Conservation (phyloP, 2,797 vertebrate species). For the Pangasius krempfi region DNA sequence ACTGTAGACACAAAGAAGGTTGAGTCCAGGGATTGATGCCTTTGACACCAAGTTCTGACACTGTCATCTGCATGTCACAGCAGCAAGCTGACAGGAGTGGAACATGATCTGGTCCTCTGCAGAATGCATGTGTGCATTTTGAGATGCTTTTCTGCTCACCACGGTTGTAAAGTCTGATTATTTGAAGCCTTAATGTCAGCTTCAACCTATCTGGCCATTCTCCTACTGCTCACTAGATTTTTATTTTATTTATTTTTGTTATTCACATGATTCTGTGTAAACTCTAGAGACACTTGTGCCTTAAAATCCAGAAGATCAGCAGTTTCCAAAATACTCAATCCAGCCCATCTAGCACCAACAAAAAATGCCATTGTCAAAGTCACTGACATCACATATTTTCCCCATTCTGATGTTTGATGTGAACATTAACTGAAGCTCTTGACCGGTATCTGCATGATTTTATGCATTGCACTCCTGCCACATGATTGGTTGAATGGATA, state of each 20-base stretch:
- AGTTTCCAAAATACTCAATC: neutral
- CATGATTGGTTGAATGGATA: neutral
- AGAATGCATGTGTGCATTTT: neutral
- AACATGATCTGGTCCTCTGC: neutral
- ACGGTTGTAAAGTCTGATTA: neutral
- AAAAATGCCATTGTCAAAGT: neutral
- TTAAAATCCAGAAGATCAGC: too few species aligned
- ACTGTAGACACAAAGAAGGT: neutral
- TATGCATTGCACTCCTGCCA: neutral
- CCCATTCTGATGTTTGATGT: neutral
- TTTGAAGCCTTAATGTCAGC: neutral
- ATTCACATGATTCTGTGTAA: too few species aligned
- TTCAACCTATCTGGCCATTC: neutral
- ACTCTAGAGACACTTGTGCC: too few species aligned
- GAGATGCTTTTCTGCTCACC: neutral
- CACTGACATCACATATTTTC: neutral
- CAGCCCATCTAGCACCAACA: neutral
- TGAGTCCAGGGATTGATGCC: neutral
- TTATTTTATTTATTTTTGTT: too few species aligned
- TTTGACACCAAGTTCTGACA: neutral
- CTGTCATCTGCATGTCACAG: neutral
- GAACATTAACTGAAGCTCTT: neutral
- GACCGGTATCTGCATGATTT: neutral
- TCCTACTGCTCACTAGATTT: neutral
- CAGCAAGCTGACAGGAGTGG: neutral